These are phyloP conservation scores for Eudorcas thomsonii DNA, from an alignment of 2,113 vertebrate species.

Conservation along the genomic window DNA sequence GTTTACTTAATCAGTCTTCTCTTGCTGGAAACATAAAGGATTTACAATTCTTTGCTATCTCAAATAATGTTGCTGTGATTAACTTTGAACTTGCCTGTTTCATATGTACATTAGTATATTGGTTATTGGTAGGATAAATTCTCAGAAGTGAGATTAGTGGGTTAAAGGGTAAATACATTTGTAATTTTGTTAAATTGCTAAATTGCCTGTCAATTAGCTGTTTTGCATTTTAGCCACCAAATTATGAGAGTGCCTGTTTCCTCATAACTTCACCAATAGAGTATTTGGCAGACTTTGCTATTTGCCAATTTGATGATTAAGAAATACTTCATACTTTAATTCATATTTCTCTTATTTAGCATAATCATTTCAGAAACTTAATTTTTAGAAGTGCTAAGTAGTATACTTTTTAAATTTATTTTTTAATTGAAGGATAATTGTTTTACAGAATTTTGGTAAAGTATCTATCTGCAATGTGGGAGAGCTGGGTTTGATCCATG, in stretches of 20 bases:
- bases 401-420: background rate
- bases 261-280: background rate
- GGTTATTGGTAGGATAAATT: background rate
- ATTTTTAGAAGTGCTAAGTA: slow-evolving; percentile 11
- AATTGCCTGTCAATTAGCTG: background rate
- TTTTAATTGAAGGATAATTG: background rate
- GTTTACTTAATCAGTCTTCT: background rate
- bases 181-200: slow-evolving; percentile 37
- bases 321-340: background rate
- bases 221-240: background rate
- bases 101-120: background rate
- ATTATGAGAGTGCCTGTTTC: slow-evolving; percentile 4
- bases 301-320: slow-evolving; percentile 40
- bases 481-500: background rate
- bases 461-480: background rate
- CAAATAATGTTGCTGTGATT: background rate
- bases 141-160: slow-evolving; percentile 7
- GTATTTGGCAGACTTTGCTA: slow-evolving; percentile 8
- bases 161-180: slow-evolving; percentile 19
- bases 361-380: slow-evolving; percentile 33
- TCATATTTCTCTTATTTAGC: slow-evolving; percentile 37
- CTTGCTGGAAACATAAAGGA: background rate
- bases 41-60: background rate
- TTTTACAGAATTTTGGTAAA: background rate
- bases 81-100: slow-evolving; percentile 13